Evolutionary conservation across 2,888 invertebrate genomes (phyloP).

Genomic region (Molanna angustata): DNA sequence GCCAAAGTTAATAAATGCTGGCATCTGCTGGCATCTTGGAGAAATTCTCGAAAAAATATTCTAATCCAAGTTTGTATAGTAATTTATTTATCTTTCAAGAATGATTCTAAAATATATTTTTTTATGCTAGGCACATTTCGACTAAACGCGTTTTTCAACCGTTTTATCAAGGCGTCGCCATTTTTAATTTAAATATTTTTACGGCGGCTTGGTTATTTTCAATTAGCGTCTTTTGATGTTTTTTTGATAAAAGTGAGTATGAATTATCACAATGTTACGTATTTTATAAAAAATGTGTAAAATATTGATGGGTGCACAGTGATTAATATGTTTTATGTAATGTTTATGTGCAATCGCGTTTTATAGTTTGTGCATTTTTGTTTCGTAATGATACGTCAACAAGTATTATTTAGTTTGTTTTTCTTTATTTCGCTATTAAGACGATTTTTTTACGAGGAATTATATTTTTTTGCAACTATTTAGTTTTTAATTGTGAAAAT

Average conservation of each 20-base stretch:
- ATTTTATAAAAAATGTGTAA: no score
- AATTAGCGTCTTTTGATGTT: not conserved
- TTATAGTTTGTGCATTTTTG: not conserved
- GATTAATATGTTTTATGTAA: no score
- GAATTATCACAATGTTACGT: not conserved
- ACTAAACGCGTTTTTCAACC: constrained; percentile 17
- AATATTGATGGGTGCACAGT: no score
- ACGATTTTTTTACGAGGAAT: no score
- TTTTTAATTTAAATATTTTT: constrained; percentile 24
- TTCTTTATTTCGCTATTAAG: not conserved
- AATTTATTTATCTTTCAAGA: no score
- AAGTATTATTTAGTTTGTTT: constrained; percentile 6
- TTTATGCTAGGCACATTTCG: constrained; percentile 2
- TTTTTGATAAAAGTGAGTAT: not conserved
- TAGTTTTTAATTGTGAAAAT: no score
- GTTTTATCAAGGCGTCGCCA: constrained; percentile 25
- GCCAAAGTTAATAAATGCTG: no score
- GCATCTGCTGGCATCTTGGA: no score
- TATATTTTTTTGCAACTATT: no score
- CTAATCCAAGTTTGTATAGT: no score
- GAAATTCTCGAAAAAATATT: no score
- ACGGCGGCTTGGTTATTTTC: not conserved
- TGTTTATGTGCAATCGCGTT: no score
- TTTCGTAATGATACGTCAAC: constrained; percentile 19
- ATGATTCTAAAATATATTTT: not conserved